A percentile compares a stretch with the other conserved stretches of the same genome.
Evolutionary conservation across 2,797 vertebrate species (phyloP).

Genomic region (Lateolabrax maculatus): DNA sequence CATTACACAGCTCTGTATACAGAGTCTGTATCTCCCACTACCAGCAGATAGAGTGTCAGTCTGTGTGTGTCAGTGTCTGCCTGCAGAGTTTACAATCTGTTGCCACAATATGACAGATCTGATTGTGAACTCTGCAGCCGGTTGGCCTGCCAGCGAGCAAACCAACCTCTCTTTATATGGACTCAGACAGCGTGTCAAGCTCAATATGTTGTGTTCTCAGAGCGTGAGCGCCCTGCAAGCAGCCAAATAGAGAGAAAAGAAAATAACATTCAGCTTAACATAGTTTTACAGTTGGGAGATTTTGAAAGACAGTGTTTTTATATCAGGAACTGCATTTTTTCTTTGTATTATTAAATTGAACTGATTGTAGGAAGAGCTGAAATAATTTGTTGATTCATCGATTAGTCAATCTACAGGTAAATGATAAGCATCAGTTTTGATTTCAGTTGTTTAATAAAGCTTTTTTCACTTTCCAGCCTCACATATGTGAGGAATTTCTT

Average conservation of each 20-base stretch:
- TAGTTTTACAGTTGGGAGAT: neutral
- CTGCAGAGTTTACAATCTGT: conserved; percentile 46
- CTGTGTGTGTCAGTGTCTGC: conserved; percentile 14
- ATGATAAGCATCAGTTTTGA: neutral
- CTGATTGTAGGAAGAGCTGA: neutral
- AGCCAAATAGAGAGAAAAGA: neutral
- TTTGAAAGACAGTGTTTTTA: neutral
- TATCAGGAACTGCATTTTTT: neutral
- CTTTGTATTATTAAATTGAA: neutral
- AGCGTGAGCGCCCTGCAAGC: conserved; percentile 5
- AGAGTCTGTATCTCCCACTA: neutral
- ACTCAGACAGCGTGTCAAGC: conserved; percentile 33
- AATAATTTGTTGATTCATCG: neutral
- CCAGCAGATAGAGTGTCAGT: neutral
- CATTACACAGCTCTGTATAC: conserved; percentile 18
- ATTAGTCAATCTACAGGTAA: neutral
- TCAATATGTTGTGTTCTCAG: conserved; percentile 15
- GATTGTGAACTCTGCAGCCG: conserved; percentile 33
- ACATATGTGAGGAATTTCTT: neutral
- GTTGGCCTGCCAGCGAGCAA: conserved; percentile 8
- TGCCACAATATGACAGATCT: conserved; percentile 35
- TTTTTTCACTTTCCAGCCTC: neutral
- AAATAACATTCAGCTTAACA: neutral
- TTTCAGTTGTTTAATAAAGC: neutral
- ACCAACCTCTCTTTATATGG: conserved; percentile 32